Evolutionary conservation across 2,888 invertebrate species (phyloP), one percentile per base, ranked within the genome.

Genomic region (Herminia tarsipennalis): DNA sequence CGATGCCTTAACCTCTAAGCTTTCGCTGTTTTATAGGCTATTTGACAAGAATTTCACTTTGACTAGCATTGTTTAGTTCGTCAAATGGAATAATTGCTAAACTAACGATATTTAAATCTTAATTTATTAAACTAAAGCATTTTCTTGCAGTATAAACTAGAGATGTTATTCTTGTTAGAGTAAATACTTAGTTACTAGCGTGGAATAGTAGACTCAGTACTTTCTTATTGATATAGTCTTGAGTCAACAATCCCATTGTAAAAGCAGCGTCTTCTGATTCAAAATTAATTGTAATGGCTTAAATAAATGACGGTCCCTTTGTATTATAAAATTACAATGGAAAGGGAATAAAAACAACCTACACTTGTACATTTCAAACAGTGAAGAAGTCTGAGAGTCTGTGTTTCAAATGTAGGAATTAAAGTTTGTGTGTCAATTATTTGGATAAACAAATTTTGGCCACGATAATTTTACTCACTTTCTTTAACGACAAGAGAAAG

Each of bases 121-220:
- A 10, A 25, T 4, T 25, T 1, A 25, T 25, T 3, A 3, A 17
- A 4, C 5, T 1, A n/a, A 30, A 9, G 17, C 16, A 10, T 10
- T 30, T 17, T 17, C 17, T 16, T 3, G 17, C 16, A 30, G 2
- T 17, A 30, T 30, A 16, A 17, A 30, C 17, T 1, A n/a, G 18
- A 35, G 37, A 29, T 17, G 17, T 32, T 55, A 29, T 60, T 51
- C 38, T 57, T 40, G 35, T 27, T n/a, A n/a, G 4, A 36, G 33
- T 57, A 33, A 52, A 56, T 33, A 45, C 28, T 33, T 28, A 29
- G 41, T 44, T 30, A 39, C 28, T 22, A 17, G 35, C 33, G 4
- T 4, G 21, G 35, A 35, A 10, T 38, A 33, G 10, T 6, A 18
- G 36, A 45, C 32, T 30, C 32, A 38, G 34, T 16, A 34, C 35